A percentile compares a stretch with the other conserved stretches of the same genome.
These are phyloP conservation scores for Synanthedon andrenaeformis DNA, from an alignment of 2,888 invertebrate genomes.

Conservation along the genomic window DNA sequence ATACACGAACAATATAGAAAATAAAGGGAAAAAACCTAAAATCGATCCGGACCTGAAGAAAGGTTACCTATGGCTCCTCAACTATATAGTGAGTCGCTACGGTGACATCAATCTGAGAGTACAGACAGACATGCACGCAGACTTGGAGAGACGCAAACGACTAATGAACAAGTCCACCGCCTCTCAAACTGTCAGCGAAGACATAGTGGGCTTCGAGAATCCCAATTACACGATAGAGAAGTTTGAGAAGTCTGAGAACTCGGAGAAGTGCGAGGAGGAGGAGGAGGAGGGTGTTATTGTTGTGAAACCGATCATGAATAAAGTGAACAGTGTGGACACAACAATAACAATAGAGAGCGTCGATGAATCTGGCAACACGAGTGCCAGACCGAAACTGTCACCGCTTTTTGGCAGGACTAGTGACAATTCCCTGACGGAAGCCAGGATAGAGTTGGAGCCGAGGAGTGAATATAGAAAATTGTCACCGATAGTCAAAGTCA, in stretches of 20 bases:
- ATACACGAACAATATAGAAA: constrained; percentile 59
- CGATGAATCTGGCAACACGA: constrained; percentile 36
- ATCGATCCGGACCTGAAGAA: constrained; percentile 76
- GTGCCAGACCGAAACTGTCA: constrained; percentile 49
- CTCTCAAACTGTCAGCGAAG: constrained; percentile 43
- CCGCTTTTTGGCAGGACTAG: constrained; percentile 51
- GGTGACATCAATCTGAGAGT: constrained; percentile 75
- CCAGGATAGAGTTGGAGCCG: constrained; percentile 52
- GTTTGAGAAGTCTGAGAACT: not conserved
- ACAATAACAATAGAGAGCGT: constrained; percentile 55
- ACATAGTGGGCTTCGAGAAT: constrained; percentile 58
- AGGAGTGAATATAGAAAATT: constrained; percentile 50
- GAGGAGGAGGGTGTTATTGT: constrained; percentile 31
- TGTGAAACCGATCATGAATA: constrained; percentile 43
- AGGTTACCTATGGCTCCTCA: constrained; percentile 79
- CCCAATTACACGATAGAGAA: constrained; percentile 35
- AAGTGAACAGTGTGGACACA: constrained; percentile 42
- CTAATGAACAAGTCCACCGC: constrained; percentile 41
- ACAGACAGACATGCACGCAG: constrained; percentile 72
- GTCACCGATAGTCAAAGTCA: constrained; percentile 48
- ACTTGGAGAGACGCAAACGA: constrained; percentile 56
- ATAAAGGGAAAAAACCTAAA: constrained; percentile 55
- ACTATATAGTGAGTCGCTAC: constrained; percentile 76
- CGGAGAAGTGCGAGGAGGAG: constrained; percentile 6
- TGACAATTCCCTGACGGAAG: constrained; percentile 27